Percentiles rank a stretch among this genome's conserved stretches.
phyloP scores from a whole-genome alignment of 2,113 vertebrate species.

The Alligator mississippiensis region DNA sequence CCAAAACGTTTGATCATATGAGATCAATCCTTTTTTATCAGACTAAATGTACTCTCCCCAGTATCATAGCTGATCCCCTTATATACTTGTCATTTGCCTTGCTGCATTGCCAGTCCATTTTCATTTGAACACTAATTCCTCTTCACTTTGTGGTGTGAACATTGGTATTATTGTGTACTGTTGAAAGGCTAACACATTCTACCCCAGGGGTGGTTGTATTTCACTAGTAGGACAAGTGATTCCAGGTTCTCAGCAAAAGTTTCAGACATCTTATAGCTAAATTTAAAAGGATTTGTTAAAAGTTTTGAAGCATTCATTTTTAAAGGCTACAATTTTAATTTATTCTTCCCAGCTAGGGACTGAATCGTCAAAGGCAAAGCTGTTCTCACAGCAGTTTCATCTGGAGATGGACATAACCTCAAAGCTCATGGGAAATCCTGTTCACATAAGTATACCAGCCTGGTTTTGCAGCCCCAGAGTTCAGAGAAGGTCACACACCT shows the following conservation, averaged over 20 bases:
- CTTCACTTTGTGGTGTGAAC: not conserved
- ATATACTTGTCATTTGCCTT: not conserved
- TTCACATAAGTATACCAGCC: not conserved
- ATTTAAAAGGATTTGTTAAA: not conserved
- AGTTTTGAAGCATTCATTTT: not conserved
- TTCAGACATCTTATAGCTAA: not conserved
- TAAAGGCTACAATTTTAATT: not conserved
- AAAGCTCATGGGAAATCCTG: not conserved
- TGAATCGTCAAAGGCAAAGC: not conserved
- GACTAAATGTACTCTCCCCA: not conserved
- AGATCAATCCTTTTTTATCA: not conserved
- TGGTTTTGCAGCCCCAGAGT: not conserved
- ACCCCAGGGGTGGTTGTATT: not conserved
- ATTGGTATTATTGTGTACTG: fast-evolving
- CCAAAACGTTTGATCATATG: not conserved
- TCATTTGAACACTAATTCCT: not conserved
- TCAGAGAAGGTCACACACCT: not conserved
- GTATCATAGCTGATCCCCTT: not conserved
- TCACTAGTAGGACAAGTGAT: no score
- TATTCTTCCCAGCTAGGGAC: not conserved
- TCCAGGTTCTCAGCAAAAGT: not conserved
- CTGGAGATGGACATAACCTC: not conserved
- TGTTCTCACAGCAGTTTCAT: not conserved
- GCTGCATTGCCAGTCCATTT: not conserved
- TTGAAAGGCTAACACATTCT: not conserved